phyloP scores from a whole-genome alignment of 2,888 invertebrate species.

The Mythimna loreyi region DNA sequence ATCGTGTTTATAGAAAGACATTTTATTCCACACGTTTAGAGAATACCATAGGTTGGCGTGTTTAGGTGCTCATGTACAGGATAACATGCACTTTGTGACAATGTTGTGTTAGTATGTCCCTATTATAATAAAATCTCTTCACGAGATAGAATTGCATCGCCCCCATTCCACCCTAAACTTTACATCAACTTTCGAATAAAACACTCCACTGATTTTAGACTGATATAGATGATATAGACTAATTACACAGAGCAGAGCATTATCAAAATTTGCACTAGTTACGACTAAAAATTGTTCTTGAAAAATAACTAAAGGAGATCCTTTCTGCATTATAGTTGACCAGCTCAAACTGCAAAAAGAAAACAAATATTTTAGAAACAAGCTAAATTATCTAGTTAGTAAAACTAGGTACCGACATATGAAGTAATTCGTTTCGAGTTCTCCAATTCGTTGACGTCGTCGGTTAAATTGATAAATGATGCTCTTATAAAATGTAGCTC shows the following conservation, averaged over 20 bases:
- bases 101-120: slow-evolving; percentile 20
- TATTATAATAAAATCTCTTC: slow-evolving; percentile 30
- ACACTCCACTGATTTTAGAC: slow-evolving; percentile 68
- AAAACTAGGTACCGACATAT: slow-evolving; percentile 21
- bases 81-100: slow-evolving; percentile 30
- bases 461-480: slow-evolving; percentile 77
- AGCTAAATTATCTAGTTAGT: background rate
- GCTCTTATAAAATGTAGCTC: slow-evolving; percentile 68
- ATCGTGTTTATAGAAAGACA: slow-evolving; percentile 11
- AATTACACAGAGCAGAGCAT: slow-evolving; percentile 79
- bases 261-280: slow-evolving; percentile 83
- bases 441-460: slow-evolving; percentile 61
- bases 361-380: slow-evolving; percentile 14
- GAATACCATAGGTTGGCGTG: slow-evolving; percentile 12
- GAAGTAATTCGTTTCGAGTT: slow-evolving; percentile 24
- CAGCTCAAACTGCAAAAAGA: slow-evolving; percentile 69
- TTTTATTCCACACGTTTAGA: slow-evolving; percentile 22
- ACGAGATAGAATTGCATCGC: slow-evolving; percentile 62
- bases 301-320: slow-evolving; percentile 86
- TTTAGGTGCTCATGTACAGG: slow-evolving; percentile 35
- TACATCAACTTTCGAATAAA: slow-evolving; percentile 52
- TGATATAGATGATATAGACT: slow-evolving; percentile 64
- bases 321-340: slow-evolving; percentile 80
- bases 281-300: slow-evolving; percentile 79
- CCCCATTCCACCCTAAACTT: slow-evolving; percentile 48